Conservation (phyloP, 2,888 invertebrate species). For the Chorisops tibialis region DNA sequence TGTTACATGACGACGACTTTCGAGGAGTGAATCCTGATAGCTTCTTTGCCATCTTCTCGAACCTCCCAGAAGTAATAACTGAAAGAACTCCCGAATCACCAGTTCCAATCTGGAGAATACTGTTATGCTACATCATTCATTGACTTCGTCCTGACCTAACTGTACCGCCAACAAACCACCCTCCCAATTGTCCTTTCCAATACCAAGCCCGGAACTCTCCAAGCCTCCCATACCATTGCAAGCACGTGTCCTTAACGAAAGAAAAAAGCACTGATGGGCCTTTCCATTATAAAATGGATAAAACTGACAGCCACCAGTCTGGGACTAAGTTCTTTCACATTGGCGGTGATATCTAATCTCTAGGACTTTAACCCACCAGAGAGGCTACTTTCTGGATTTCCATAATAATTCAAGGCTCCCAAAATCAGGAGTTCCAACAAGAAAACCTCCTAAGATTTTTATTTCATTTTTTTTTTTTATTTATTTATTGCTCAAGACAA, state of each 20-base stretch:
- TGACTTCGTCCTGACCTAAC: not conserved
- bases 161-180: not conserved
- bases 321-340: not conserved
- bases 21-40: not conserved
- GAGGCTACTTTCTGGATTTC: conserved; percentile 8
- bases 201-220: too few species aligned
- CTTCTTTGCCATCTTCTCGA: not conserved
- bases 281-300: not conserved
- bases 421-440: not conserved
- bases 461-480: not conserved
- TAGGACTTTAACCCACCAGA: not conserved
- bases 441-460: not conserved
- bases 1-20: too few species aligned
- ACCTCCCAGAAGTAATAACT: conserved; percentile 2
- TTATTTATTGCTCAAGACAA: conserved; percentile 10
- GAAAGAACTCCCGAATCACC: not conserved
- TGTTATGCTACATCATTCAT: too few species aligned
- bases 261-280: not conserved
- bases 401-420: conserved; percentile 6
- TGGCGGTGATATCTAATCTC: not conserved
- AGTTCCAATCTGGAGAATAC: not conserved
- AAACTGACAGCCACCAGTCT: not conserved
- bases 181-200: not conserved
- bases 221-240: not conserved
- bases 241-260: not conserved